Evolutionary conservation across 2,888 invertebrate genomes (phyloP).

Genomic region (Labia minor): DNA sequence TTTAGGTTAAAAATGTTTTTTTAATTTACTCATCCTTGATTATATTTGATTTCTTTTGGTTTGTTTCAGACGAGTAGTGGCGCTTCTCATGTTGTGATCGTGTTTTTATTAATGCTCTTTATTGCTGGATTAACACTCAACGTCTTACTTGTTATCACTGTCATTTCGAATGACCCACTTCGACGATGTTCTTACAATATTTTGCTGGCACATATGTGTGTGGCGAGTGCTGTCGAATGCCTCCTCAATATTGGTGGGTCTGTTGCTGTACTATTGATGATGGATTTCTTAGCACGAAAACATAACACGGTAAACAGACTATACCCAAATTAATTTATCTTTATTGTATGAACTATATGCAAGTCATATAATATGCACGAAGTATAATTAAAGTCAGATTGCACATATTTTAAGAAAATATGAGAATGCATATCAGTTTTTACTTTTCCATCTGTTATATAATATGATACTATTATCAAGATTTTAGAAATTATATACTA

Average conservation of each 20-base stretch:
- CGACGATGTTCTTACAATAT: slow-evolving; percentile 16
- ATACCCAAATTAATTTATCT: too few relatives aligned
- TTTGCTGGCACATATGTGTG: slow-evolving; percentile 20
- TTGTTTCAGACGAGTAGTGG: not conserved
- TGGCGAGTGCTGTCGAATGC: slow-evolving; percentile 22
- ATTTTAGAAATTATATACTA: too few relatives aligned
- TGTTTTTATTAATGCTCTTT: slow-evolving; percentile 21
- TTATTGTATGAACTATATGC: too few relatives aligned
- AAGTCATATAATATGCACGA: too few relatives aligned
- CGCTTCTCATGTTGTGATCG: not conserved
- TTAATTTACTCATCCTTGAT: too few relatives aligned
- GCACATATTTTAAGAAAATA: too few relatives aligned
- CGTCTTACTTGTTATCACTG: slow-evolving; percentile 15
- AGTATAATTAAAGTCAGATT: too few relatives aligned
- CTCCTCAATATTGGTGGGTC: slow-evolving; percentile 20
- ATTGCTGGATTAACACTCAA: slow-evolving; percentile 20
- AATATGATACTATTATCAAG: too few relatives aligned
- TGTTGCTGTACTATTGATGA: slow-evolving; percentile 18
- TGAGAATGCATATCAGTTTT: too few relatives aligned
- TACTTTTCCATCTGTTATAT: too few relatives aligned
- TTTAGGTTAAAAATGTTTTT: too few relatives aligned
- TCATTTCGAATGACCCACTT: slow-evolving; percentile 2
- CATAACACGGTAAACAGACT: not conserved
- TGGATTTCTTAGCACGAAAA: not conserved
- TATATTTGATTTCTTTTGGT: not conserved